phyloP scores from a whole-genome alignment of 2,888 invertebrate genomes.

The Drosophila antonietae region DNA sequence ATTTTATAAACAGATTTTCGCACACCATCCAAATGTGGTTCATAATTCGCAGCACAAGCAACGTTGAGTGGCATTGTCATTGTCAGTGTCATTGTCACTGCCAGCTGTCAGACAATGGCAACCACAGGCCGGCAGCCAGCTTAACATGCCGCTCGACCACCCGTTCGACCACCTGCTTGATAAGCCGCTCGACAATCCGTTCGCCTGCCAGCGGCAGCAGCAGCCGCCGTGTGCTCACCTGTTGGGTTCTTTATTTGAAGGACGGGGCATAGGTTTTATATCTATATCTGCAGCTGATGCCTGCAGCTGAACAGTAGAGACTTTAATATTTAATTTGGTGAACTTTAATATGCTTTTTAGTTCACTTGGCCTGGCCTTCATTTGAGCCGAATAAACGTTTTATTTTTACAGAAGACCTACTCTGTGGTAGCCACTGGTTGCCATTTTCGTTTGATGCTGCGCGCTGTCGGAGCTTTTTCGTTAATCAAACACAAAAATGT shows the following conservation, averaged over 20 bases:
- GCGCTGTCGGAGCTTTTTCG: slow-evolving; percentile 19
- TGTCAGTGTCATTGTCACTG: slow-evolving; percentile 66
- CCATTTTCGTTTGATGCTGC: slow-evolving; percentile 25
- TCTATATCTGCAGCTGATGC: slow-evolving; percentile 43
- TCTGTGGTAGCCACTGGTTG: slow-evolving; percentile 60
- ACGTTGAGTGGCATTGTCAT: slow-evolving; percentile 54
- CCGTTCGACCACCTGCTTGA: slow-evolving; percentile 16
- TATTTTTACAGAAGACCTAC: slow-evolving; percentile 5
- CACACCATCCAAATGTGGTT: slow-evolving; percentile 23
- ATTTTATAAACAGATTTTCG: slow-evolving; percentile 46
- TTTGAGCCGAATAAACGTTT: slow-evolving; percentile 14
- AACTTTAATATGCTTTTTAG: slow-evolving; percentile 10
- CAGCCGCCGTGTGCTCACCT: slow-evolving; percentile 46
- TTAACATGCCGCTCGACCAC: slow-evolving; percentile 27
- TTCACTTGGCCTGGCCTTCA: slow-evolving; percentile 1
- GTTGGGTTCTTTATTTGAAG: slow-evolving; percentile 29
- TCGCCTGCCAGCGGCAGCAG: slow-evolving; percentile 56
- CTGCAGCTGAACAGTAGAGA: not conserved
- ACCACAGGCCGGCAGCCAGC: slow-evolving; percentile 13
- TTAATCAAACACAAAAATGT: slow-evolving; percentile 61
- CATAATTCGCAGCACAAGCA: slow-evolving; percentile 41
- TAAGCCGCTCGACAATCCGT: slow-evolving; percentile 28
- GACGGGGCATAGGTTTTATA: not conserved
- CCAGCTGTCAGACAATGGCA: slow-evolving; percentile 51
- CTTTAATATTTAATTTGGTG: slow-evolving; percentile 14